These are phyloP conservation scores for Yponomeuta cagnagella DNA, from an alignment of 2,888 invertebrate genomes.

Conservation along the genomic window DNA sequence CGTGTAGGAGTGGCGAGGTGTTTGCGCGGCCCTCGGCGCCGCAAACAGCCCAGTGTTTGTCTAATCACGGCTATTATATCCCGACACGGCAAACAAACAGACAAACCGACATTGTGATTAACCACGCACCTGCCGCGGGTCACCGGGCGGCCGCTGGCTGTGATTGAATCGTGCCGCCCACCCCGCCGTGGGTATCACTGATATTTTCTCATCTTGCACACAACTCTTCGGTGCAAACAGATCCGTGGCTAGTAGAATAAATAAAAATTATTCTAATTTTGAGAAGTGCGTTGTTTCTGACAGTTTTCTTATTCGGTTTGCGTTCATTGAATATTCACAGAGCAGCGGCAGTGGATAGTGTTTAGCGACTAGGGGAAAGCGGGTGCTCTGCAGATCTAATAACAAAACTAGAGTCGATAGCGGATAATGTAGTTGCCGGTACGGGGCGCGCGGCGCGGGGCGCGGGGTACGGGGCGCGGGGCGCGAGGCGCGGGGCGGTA, in stretches of 20 bases:
- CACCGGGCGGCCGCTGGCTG: not conserved
- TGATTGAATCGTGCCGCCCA: not conserved
- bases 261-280: not conserved
- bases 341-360: not conserved
- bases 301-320: not conserved
- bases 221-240: not conserved
- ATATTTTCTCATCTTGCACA: not conserved
- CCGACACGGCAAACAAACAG: slow-evolving; percentile 1
- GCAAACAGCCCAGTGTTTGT: slow-evolving; percentile 14
- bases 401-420: not conserved
- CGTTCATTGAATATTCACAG: not conserved
- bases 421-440: slow-evolving; percentile 20
- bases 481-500: slow-evolving; percentile 23
- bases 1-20: slow-evolving; percentile 9
- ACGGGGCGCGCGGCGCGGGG: not conserved
- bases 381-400: not conserved
- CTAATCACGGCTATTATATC: slow-evolving; percentile 15
- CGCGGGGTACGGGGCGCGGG: no score
- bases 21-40: slow-evolving; percentile 10
- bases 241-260: not conserved
- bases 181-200: not conserved
- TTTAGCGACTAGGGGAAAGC: not conserved
- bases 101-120: slow-evolving; percentile 6
- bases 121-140: not conserved
- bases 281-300: not conserved